Evolutionary conservation across 2,797 vertebrate genomes (phyloP).

Genomic region (Falco novaeseelandiae): DNA sequence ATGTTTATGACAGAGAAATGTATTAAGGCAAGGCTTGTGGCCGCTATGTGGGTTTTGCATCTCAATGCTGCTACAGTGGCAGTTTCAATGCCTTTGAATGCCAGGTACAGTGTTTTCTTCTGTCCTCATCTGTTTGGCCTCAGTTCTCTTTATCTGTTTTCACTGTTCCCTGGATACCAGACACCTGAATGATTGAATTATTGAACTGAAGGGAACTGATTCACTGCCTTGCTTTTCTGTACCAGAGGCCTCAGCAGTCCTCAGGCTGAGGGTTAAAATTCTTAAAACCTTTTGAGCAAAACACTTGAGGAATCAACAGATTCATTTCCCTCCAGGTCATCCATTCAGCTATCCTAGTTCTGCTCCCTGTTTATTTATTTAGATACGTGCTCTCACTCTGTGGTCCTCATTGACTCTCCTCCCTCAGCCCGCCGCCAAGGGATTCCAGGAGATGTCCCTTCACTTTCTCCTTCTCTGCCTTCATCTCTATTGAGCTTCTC

Average conservation of each 20-base stretch:
- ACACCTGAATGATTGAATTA: neutral
- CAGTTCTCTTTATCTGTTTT: neutral
- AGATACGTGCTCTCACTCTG: neutral
- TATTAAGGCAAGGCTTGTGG: neutral
- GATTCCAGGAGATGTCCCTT: neutral
- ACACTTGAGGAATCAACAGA: neutral
- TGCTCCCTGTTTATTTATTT: neutral
- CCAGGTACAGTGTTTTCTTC: neutral
- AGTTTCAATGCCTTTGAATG: neutral
- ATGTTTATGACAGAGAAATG: neutral
- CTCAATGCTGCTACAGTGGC: neutral
- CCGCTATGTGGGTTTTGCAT: neutral
- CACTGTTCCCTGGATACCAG: neutral
- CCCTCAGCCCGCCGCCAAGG: neutral
- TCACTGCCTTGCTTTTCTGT: neutral
- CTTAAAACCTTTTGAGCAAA: neutral
- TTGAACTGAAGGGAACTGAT: neutral
- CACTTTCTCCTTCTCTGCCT: neutral
- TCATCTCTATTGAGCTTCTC: neutral
- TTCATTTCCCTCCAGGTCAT: neutral
- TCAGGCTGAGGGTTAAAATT: neutral
- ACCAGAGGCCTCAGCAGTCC: neutral
- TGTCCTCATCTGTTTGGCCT: neutral
- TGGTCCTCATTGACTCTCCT: neutral
- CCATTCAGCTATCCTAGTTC: neutral